These are phyloP conservation scores for Epizoanthus scotinus DNA, from an alignment of 92 coral and sea anemone species.

Conservation along the genomic window DNA sequence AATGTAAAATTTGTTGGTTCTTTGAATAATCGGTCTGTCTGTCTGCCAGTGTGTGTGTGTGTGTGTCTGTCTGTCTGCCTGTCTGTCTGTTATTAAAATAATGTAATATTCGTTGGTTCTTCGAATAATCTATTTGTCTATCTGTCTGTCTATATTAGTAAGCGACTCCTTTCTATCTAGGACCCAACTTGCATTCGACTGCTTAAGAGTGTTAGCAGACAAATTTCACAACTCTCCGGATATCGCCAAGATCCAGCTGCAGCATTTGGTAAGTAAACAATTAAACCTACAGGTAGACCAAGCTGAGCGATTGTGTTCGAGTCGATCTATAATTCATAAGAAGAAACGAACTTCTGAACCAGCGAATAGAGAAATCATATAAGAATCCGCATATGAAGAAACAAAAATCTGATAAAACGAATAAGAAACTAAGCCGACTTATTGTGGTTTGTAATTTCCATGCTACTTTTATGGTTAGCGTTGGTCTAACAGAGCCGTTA, in stretches of 20 bases:
- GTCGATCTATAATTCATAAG: no score
- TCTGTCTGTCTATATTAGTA: background rate
- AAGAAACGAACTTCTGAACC: no score
- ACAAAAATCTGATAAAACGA: no score
- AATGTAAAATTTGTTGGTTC: background rate
- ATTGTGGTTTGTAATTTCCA: no score
- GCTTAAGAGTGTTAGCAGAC: conserved; percentile 68
- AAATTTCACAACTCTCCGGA: conserved; percentile 91
- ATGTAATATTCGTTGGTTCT: background rate
- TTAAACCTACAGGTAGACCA: background rate
- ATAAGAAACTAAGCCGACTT: no score
- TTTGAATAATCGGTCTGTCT: background rate
- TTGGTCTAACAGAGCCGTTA: background rate
- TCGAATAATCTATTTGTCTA: background rate
- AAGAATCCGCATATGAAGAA: no score
- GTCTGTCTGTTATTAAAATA: no score
- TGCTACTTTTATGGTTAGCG: no score
- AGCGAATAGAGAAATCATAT: no score
- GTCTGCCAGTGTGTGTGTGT: no score
- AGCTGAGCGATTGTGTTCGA: no score
- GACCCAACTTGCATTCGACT: conserved; percentile 77
- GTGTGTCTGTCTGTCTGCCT: no score
- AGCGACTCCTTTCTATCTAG: conserved; percentile 35
- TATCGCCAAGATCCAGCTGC: conserved; percentile 83
- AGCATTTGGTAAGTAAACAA: conserved; percentile 75